Evolutionary conservation across 1,140 invertebrate genomes (phyloP).

Genomic region (Semibalanus balanoides): DNA sequence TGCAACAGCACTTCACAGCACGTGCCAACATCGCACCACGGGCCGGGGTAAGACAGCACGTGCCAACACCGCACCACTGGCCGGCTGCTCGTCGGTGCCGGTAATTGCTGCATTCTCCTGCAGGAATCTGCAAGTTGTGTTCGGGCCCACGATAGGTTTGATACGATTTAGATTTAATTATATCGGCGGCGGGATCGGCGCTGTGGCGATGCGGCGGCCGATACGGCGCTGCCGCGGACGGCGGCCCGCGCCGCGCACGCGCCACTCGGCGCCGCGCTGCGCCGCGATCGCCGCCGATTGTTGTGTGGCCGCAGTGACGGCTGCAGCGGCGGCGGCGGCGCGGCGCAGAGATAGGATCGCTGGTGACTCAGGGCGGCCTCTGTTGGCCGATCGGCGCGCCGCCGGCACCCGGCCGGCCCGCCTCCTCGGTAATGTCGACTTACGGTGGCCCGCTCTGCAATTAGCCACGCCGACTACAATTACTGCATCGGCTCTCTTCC

Average conservation of each 20-base stretch:
- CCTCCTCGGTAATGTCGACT: no score
- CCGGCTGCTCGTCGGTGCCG: neutral
- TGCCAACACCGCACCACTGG: neutral
- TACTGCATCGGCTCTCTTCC: no score
- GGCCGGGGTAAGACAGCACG: no score
- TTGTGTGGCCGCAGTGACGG: no score
- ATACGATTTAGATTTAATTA: conserved; percentile 3
- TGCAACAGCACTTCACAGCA: no score
- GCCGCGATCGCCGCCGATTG: neutral
- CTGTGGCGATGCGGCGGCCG: neutral
- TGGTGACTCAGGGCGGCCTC: neutral
- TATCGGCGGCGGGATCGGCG: neutral
- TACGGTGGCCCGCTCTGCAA: neutral
- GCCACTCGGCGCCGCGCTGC: neutral
- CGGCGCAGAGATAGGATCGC: neutral
- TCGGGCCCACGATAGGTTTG: neutral
- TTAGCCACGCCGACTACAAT: neutral
- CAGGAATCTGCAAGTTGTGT: neutral
- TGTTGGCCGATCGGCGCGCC: neutral
- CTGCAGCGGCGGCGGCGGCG: no score
- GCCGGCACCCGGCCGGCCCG: no score
- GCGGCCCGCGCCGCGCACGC: neutral
- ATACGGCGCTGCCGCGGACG: neutral
- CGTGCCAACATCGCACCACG: no score
- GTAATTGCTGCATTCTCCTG: neutral